Evolutionary conservation across 2,888 invertebrate species (phyloP), one percentile per base, ranked within the genome.

Genomic region (Leptinotarsa peninsularis): DNA sequence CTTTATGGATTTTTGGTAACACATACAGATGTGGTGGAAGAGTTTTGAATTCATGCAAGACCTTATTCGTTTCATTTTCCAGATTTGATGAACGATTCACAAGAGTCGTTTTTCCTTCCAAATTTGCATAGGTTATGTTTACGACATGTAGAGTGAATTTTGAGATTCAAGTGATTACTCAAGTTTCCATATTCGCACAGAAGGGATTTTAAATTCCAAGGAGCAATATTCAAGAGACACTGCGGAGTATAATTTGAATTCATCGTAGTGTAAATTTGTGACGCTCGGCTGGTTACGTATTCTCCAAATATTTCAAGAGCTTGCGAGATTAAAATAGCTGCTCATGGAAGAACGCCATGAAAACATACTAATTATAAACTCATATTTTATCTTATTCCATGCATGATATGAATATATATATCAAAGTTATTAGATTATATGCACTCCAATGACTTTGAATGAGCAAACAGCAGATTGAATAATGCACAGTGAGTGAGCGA

Each of bases 161-260:
- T 52, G 17, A 52, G 52, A 4, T 52, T 17, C 52, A 52, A 60
- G 60, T 60, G 23, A 60, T 60, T 23, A 60, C 60, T 60, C 60
- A 60, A 60, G 27, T 15, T 56, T 27, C 60, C 27, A 60, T 60
- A 60, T 23, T 27, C 23, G 60, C 23, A 18, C 17, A 13, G 27
- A 23, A 27, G 27, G 14, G 27, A 60, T 60, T 10, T 60, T 13
- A 27, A 27, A 4, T 60, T n/a, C 17, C 23, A 7, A 60, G 27
- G 17, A 60, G 60, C 13, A 27, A 60, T 60, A 60, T 27, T 71
- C 71, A 71, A 67, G 56, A 73, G 73, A 76, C 73, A 73, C 60
- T 73, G 71, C 71, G 66, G 71, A 54, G 52, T 67, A 73, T 73
- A 73, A 76, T 71, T 76, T 71, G 73, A 70, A 73, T 73, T 71